phyloP scores from a whole-genome alignment of 2,113 vertebrate genomes.

The Nettapus auritus region DNA sequence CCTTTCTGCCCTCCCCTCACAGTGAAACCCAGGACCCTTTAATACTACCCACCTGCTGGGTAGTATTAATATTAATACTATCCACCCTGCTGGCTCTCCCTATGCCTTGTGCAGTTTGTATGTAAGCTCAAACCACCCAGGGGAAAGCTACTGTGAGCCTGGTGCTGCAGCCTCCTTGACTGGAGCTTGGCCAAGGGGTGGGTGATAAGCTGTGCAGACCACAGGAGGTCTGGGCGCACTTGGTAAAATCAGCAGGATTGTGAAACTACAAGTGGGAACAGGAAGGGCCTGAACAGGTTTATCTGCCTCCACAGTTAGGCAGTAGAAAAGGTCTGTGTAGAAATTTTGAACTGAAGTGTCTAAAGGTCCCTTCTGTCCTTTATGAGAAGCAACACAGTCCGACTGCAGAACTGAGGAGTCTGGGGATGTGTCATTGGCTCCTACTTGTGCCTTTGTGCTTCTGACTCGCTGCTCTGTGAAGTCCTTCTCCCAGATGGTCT shows the following conservation, averaged over 20 bases:
- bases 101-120: neutral
- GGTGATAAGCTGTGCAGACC: neutral
- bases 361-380: neutral
- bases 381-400: neutral
- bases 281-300: neutral
- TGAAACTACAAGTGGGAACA: neutral
- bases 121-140: neutral
- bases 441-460: neutral
- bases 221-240: neutral
- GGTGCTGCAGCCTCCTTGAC: neutral
- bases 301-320: neutral
- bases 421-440: neutral
- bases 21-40: neutral
- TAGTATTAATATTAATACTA: too few relatives aligned
- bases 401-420: neutral
- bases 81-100: fast-evolving
- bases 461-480: neutral
- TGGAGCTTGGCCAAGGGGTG: neutral
- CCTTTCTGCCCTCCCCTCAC: neutral
- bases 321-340: neutral
- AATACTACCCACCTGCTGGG: neutral
- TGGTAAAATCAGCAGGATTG: neutral
- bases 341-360: neutral
- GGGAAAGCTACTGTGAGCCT: neutral
- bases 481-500: neutral